Evolutionary conservation across 1,140 invertebrate genomes (phyloP).

Genomic region (Epicauta chinensis): DNA sequence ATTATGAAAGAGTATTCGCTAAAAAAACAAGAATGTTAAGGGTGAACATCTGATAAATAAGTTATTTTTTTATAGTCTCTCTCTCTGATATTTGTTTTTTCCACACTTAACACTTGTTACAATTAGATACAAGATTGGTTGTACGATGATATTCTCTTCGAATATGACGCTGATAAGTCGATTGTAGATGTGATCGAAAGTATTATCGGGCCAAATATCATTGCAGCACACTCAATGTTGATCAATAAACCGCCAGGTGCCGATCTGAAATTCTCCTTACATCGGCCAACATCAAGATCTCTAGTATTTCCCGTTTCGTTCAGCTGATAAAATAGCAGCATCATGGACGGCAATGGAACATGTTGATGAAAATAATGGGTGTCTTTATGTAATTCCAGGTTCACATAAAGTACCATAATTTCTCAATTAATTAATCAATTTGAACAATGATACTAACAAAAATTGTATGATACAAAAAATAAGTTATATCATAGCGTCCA

Average conservation of each 20-base stretch:
- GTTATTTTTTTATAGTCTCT: slow-evolving; percentile 15
- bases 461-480: slow-evolving; percentile 52
- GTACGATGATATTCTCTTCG: slow-evolving; percentile 61
- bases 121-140: slow-evolving; percentile 69
- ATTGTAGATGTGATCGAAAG: slow-evolving; percentile 68
- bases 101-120: too few species aligned
- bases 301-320: slow-evolving; percentile 84
- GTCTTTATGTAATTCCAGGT: slow-evolving; percentile 76
- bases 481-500: slow-evolving; percentile 79
- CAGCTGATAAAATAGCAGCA: slow-evolving; percentile 70
- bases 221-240: slow-evolving; percentile 81
- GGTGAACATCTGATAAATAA: slow-evolving; percentile 69
- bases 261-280: slow-evolving; percentile 56
- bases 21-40: slow-evolving; percentile 50
- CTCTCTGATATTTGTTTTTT: too few species aligned
- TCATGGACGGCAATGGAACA: slow-evolving; percentile 87
- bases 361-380: slow-evolving; percentile 74
- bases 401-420: slow-evolving; percentile 54
- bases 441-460: too few species aligned
- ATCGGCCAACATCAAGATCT: slow-evolving; percentile 65
- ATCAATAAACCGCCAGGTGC: slow-evolving; percentile 88
- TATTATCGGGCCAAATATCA: slow-evolving; percentile 74
- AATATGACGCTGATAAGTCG: slow-evolving; percentile 58
- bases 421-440: slow-evolving; percentile 12
- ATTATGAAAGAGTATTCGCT: slow-evolving; percentile 72